Conservation (phyloP, 2,797 vertebrate species). For the Enteromius radiatus region DNA sequence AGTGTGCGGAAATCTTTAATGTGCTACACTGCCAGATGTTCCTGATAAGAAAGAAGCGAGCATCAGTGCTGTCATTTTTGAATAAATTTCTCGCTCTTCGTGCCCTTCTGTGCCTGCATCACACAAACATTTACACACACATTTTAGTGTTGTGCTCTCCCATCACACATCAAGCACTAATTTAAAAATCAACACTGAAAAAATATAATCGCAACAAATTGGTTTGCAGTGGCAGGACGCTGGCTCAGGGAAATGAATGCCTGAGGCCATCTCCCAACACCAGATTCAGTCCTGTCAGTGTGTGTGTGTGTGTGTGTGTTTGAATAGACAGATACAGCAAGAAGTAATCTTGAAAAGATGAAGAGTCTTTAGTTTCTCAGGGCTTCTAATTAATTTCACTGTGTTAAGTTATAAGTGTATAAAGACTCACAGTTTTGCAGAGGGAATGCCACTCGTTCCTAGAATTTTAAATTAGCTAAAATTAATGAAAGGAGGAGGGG, state of each 20-base stretch:
- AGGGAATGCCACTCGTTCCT: background rate
- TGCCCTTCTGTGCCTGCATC: slow-evolving; percentile 67
- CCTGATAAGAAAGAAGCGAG: slow-evolving; percentile 67
- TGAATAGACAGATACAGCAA: slow-evolving; percentile 1
- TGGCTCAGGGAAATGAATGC: slow-evolving; percentile 70
- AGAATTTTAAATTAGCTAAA: background rate
- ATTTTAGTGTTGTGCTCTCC: background rate
- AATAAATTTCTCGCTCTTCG: slow-evolving; percentile 65
- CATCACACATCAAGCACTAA: slow-evolving; percentile 34
- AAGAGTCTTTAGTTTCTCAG: background rate
- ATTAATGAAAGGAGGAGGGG: background rate
- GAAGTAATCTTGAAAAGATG: slow-evolving; percentile 1
- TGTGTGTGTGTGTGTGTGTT: slow-evolving; percentile 24
- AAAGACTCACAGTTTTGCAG: background rate
- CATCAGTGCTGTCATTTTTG: slow-evolving; percentile 66
- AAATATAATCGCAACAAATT: slow-evolving; percentile 30
- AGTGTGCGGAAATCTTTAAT: slow-evolving; percentile 58
- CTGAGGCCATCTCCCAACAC: slow-evolving; percentile 67
- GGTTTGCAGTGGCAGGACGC: slow-evolving; percentile 66
- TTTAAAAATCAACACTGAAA: slow-evolving; percentile 31
- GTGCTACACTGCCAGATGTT: slow-evolving; percentile 71
- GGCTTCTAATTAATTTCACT: slow-evolving; percentile 8
- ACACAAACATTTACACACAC: slow-evolving; percentile 37
- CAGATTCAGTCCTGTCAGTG: slow-evolving; percentile 54
- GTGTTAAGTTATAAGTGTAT: slow-evolving; percentile 3